Conservation (phyloP, 2,113 vertebrate species). For the Cyprinus carpio region DNA sequence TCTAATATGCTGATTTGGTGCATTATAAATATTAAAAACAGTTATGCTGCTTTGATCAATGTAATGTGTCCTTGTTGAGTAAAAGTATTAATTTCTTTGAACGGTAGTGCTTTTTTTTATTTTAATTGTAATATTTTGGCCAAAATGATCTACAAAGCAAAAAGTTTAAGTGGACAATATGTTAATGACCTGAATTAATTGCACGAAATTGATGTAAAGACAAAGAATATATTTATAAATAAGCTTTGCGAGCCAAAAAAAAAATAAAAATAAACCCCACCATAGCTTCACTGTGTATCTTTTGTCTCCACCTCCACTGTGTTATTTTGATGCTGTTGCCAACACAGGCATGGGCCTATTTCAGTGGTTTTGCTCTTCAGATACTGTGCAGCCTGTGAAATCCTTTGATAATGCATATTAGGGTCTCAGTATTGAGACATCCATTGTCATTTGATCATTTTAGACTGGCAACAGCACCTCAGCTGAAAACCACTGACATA, state of each 20-base stretch:
- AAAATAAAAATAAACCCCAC: too few species aligned
- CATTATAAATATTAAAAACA: neutral
- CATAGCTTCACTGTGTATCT: conserved; percentile 12
- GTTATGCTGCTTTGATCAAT: neutral
- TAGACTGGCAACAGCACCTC: neutral
- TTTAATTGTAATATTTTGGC: too few species aligned
- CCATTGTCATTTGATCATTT: neutral
- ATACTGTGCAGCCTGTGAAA: neutral
- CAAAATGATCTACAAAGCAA: too few species aligned
- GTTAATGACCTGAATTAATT: neutral
- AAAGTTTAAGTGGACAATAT: too few species aligned
- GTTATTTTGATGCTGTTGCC: conserved; percentile 29
- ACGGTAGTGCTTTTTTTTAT: too few species aligned
- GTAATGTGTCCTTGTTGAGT: neutral
- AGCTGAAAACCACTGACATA: conserved; percentile 30
- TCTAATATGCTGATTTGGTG: neutral
- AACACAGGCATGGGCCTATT: conserved; percentile 45
- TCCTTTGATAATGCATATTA: neutral
- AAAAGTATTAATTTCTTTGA: neutral
- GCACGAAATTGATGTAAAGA: neutral
- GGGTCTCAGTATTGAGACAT: neutral
- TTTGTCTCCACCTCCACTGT: conserved; percentile 46
- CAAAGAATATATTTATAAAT: neutral
- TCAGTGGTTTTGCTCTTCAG: conserved; percentile 40
- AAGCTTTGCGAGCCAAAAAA: neutral